Conservation (phyloP, 2,113 vertebrate species). For the Neomonachus schauinslandi region DNA sequence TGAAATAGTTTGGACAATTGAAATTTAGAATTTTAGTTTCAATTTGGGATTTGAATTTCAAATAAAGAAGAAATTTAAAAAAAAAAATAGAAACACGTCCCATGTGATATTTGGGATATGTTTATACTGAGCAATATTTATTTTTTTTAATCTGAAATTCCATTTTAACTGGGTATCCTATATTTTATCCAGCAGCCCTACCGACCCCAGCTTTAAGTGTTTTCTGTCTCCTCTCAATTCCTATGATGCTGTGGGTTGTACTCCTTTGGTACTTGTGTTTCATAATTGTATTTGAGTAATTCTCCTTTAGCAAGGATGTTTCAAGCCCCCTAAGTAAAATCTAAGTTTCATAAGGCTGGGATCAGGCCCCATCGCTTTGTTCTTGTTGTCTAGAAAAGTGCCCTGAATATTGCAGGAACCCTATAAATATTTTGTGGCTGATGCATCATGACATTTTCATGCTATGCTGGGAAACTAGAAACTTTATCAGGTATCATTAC, state of each 20-base stretch:
- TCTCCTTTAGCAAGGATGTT: neutral
- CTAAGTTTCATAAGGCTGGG: neutral
- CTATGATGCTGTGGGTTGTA: neutral
- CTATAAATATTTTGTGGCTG: neutral
- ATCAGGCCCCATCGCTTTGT: neutral
- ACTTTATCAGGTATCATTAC: neutral
- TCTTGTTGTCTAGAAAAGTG: neutral
- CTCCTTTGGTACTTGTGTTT: neutral
- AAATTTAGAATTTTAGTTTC: neutral
- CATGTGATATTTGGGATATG: neutral
- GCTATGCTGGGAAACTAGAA: neutral
- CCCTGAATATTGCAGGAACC: neutral
- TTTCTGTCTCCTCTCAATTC: neutral
- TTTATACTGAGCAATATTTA: neutral
- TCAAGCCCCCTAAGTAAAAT: neutral
- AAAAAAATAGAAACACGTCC: neutral
- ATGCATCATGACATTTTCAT: neutral
- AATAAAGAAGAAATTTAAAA: neutral
- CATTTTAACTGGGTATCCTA: neutral
- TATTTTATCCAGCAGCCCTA: neutral
- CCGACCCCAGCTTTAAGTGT: neutral
- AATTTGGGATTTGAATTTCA: neutral
- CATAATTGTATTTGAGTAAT: neutral
- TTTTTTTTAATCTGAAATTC: constrained; percentile 27
- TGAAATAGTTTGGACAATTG: neutral